Conservation (phyloP, 2,888 invertebrate species). For the Nasonia oneida region DNA sequence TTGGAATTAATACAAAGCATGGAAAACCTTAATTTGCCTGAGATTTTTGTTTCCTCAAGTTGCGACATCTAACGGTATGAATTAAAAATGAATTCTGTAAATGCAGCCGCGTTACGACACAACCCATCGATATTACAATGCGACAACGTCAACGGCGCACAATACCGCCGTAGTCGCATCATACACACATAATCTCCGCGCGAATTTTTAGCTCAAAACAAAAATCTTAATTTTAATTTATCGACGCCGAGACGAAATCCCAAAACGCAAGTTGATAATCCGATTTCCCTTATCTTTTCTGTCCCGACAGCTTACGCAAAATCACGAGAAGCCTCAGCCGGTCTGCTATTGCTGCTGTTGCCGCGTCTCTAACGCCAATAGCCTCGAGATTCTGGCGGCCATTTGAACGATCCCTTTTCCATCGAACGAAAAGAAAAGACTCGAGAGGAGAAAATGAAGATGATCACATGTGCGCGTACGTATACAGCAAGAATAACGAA, state of each 20-base stretch:
- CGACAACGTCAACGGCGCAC: background rate
- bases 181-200: background rate
- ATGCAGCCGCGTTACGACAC: slow-evolving; percentile 1
- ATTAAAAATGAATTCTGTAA: background rate
- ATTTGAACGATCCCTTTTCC: background rate
- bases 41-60: background rate
- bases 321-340: slow-evolving; percentile 24
- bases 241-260: background rate
- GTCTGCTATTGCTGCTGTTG: slow-evolving; percentile 9
- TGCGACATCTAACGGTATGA: too few species aligned
- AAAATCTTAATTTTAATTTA: background rate
- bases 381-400: background rate
- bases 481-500: background rate
- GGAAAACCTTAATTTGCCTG: background rate
- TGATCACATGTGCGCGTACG: background rate
- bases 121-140: background rate
- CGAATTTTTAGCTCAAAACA: background rate
- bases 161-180: background rate
- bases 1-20: background rate
- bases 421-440: background rate
- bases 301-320: slow-evolving; percentile 41
- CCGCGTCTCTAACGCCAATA: background rate
- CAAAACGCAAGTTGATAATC: background rate
- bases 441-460: slow-evolving; percentile 5
- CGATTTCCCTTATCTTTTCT: slow-evolving; percentile 26